These are phyloP conservation scores for Pseudochirops corinnae DNA, from an alignment of 2,797 vertebrate species.

Conservation along the genomic window DNA sequence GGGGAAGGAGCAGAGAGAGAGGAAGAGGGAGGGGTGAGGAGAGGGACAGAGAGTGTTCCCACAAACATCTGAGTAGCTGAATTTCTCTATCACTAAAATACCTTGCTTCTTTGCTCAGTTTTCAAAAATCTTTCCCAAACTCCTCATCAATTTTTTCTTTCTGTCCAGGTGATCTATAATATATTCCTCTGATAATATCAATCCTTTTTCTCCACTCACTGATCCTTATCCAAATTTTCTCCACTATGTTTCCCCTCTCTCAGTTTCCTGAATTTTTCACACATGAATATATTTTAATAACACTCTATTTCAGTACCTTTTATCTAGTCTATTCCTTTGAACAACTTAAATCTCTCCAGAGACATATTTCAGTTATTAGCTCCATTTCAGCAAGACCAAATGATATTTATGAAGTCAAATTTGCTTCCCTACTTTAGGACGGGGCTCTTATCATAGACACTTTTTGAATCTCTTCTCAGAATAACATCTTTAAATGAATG, in stretches of 20 bases:
- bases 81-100: background rate
- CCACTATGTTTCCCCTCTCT: background rate
- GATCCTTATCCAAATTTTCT: background rate
- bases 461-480: background rate
- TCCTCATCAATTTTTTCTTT: background rate
- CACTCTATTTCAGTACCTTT: background rate
- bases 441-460: background rate
- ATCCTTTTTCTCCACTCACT: background rate
- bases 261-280: background rate
- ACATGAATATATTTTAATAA: background rate
- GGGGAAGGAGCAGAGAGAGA: background rate
- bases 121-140: background rate
- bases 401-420: background rate
- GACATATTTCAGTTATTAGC: background rate
- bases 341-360: background rate
- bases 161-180: background rate
- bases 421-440: background rate
- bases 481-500: background rate
- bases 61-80: background rate
- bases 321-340: background rate
- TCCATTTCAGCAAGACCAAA: background rate
- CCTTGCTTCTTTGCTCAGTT: background rate
- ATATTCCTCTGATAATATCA: background rate
- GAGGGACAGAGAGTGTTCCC: background rate
- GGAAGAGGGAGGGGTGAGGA: background rate